phyloP scores from a whole-genome alignment of 1,140 invertebrate species.

The Penaeus vannamei region DNA sequence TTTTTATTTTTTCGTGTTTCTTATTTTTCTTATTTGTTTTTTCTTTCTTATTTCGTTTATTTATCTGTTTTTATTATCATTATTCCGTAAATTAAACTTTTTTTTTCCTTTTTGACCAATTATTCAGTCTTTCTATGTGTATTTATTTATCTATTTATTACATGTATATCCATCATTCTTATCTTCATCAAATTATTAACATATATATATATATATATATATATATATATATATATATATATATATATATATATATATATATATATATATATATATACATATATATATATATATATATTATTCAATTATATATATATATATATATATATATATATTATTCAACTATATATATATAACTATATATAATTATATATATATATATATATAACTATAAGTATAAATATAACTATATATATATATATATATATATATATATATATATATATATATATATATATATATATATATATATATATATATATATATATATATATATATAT shows the following conservation, averaged over 20 bases:
- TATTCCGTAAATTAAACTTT: too few relatives aligned
- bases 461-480: constrained; percentile 37
- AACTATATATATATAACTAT: background rate
- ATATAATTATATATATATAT: background rate
- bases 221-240: constrained; percentile 28
- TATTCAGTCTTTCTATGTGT: background rate
- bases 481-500: constrained; percentile 37
- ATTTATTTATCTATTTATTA: too few relatives aligned
- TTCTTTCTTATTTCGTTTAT: too few relatives aligned
- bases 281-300: background rate
- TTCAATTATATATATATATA: constrained; percentile 16
- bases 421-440: background rate
- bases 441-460: background rate
- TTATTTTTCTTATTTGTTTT: too few relatives aligned
- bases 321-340: constrained; percentile 21
- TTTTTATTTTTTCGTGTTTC: too few relatives aligned
- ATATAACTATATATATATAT: background rate
- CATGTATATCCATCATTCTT: background rate
- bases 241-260: constrained; percentile 28
- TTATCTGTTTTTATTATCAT: too few relatives aligned
- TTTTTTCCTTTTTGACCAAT: background rate
- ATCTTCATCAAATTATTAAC: background rate
- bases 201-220: constrained; percentile 28
- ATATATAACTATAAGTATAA: background rate
- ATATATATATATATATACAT: constrained; percentile 10